A percentile compares a stretch with the other conserved stretches of the same genome.
These are phyloP conservation scores for Penelope pileata DNA, from an alignment of 2,113 vertebrate genomes.

Conservation along the genomic window DNA sequence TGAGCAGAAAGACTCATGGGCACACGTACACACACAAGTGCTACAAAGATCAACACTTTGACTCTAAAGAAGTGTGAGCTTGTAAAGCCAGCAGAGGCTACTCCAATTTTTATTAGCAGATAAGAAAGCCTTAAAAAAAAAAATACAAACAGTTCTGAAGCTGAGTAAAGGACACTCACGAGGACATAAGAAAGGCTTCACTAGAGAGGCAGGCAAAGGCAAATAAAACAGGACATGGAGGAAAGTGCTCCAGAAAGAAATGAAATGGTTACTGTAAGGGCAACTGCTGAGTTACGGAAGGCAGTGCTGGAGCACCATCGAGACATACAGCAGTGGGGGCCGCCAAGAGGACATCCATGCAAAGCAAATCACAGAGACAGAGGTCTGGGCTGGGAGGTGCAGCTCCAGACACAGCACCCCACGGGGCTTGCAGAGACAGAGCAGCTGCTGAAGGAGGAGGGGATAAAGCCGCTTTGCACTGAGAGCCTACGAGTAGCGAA, in stretches of 20 bases:
- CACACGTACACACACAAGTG: accelerated
- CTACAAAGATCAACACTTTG: background rate
- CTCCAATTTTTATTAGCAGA: background rate
- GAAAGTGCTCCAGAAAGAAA: background rate
- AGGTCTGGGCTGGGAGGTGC: slow-evolving; percentile 8
- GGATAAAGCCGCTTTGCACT: background rate
- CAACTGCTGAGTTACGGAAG: background rate
- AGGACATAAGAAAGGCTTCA: background rate
- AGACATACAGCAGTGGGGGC: background rate
- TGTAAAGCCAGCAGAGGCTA: background rate
- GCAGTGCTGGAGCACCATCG: background rate
- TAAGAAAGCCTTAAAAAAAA: background rate
- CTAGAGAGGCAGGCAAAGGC: background rate
- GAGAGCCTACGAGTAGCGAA: background rate
- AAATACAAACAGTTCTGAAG: background rate
- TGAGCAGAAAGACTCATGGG: background rate
- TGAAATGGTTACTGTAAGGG: background rate
- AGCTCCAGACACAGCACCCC: slow-evolving; percentile 49
- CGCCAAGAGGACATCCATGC: background rate
- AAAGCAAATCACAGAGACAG: slow-evolving; percentile 7
- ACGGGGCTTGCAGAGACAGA: background rate
- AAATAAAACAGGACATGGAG: background rate
- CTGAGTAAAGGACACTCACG: background rate
- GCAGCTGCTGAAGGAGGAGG: slow-evolving; percentile 30
- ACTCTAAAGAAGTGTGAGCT: background rate